Conservation (phyloP, 2,888 invertebrate genomes). For the Aplocera efformata region DNA sequence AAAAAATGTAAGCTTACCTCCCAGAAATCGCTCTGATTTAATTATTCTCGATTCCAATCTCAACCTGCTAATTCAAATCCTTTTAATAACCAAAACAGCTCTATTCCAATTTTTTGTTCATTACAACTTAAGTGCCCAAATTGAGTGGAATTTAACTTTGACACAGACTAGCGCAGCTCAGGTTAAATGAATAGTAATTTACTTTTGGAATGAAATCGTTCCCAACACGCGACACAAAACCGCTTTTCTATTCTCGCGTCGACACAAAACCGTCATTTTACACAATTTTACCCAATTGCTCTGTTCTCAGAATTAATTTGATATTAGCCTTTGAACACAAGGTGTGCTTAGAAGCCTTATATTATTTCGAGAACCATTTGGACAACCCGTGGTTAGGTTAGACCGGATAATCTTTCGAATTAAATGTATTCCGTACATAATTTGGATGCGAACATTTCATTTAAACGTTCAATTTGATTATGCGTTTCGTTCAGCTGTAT, state of each 20-base stretch:
- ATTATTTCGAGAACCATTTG: slow-evolving; percentile 72
- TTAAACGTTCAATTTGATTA: slow-evolving; percentile 31
- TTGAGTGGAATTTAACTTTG: slow-evolving; percentile 66
- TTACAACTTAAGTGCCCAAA: slow-evolving; percentile 40
- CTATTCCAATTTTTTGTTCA: slow-evolving; percentile 23
- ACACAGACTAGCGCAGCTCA: slow-evolving; percentile 69
- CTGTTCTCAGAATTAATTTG: slow-evolving; percentile 79
- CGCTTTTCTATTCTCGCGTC: slow-evolving; percentile 77
- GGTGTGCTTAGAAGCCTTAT: slow-evolving; percentile 73
- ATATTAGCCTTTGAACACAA: slow-evolving; percentile 79
- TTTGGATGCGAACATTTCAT: slow-evolving; percentile 29
- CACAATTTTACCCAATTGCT: slow-evolving; percentile 80
- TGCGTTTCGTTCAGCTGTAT: slow-evolving; percentile 1
- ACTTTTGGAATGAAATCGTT: slow-evolving; percentile 78
- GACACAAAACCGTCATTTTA: slow-evolving; percentile 77
- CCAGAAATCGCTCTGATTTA: too few species aligned
- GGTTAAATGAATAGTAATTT: slow-evolving; percentile 80
- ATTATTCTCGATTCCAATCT: too few species aligned
- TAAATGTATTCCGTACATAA: slow-evolving; percentile 55
- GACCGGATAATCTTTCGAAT: slow-evolving; percentile 64
- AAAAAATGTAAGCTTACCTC: too few species aligned
- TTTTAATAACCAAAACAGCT: slow-evolving; percentile 17
- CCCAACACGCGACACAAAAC: slow-evolving; percentile 76
- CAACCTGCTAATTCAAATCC: neutral
- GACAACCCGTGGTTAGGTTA: slow-evolving; percentile 69